A percentile compares a stretch with the other conserved stretches of the same genome.
phyloP scores from a whole-genome alignment of 2,888 invertebrate genomes.

The Synanthedon vespiformis region DNA sequence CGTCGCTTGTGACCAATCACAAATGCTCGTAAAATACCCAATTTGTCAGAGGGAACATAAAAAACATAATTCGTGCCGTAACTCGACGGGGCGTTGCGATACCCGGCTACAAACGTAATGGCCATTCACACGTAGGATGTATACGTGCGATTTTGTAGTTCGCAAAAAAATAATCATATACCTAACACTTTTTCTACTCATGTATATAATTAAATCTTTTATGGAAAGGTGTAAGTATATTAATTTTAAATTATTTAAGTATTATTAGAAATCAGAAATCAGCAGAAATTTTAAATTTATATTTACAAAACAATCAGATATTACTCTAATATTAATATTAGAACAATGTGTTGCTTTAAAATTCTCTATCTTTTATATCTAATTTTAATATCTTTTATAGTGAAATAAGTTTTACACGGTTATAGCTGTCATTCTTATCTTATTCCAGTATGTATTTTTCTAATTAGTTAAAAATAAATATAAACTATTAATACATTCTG shows the following conservation, averaged over 20 bases:
- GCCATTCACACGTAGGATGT: background rate
- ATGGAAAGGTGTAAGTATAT: background rate
- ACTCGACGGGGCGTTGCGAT: slow-evolving; percentile 13
- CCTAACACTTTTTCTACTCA: background rate
- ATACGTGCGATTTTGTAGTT: background rate
- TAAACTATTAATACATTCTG: no score
- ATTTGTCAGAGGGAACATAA: slow-evolving; percentile 43
- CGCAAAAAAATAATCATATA: background rate
- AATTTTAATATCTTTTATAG: no score
- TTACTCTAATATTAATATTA: no score
- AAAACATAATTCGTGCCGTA: slow-evolving; percentile 32
- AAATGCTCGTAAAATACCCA: slow-evolving; percentile 35
- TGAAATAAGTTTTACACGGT: no score
- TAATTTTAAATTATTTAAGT: background rate
- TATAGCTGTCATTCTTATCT: no score
- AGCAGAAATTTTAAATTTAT: no score
- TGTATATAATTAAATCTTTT: background rate
- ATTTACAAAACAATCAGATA: no score
- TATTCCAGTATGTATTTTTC: no score
- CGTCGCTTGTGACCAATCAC: background rate
- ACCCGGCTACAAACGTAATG: background rate
- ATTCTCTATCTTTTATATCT: no score
- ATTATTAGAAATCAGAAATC: no score
- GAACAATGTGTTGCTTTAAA: no score
- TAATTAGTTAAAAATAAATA: no score